Evolutionary conservation across 2,888 invertebrate genomes (phyloP).

Genomic region (Napeogenes sylphis): DNA sequence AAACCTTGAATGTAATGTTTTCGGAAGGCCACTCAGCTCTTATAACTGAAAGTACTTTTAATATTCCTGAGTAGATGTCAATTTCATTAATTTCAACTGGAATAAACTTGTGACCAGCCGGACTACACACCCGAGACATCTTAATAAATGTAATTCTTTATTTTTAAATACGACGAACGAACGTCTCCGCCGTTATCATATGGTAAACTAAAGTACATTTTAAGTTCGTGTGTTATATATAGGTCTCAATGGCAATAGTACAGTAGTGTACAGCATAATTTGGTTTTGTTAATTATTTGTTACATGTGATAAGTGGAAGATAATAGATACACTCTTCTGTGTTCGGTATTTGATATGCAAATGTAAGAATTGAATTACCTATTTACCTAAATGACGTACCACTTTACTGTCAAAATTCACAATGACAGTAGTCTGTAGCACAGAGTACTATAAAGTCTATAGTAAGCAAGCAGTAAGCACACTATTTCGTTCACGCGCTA

Average conservation of each 20-base stretch:
- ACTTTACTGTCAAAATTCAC: too few relatives aligned
- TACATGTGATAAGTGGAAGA: not conserved
- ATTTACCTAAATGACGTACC: too few relatives aligned
- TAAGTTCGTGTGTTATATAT: not conserved
- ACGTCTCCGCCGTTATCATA: not conserved
- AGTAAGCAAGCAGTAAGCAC: too few relatives aligned
- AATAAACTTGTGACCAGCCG: conserved; percentile 66
- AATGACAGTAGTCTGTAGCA: too few relatives aligned
- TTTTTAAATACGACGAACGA: not conserved
- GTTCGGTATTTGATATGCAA: too few relatives aligned
- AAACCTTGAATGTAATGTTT: conserved; percentile 84
- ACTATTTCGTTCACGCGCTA: too few relatives aligned
- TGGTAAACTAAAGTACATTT: conserved; percentile 10
- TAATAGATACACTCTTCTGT: too few relatives aligned
- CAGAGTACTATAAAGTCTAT: too few relatives aligned
- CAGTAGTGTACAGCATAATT: not conserved
- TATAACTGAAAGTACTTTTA: conserved; percentile 80
- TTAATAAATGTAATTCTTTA: conserved; percentile 16
- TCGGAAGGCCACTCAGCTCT: conserved; percentile 83
- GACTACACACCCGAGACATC: conserved; percentile 54
- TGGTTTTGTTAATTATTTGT: not conserved
- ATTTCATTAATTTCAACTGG: conserved; percentile 82
- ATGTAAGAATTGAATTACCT: too few relatives aligned
- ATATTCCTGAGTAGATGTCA: conserved; percentile 82
- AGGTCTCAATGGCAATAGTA: not conserved